A percentile compares a stretch with the other conserved stretches of the same genome.
Conservation (phyloP, 1,140 invertebrate genomes). For the Pogonognathellus flavescens region DNA sequence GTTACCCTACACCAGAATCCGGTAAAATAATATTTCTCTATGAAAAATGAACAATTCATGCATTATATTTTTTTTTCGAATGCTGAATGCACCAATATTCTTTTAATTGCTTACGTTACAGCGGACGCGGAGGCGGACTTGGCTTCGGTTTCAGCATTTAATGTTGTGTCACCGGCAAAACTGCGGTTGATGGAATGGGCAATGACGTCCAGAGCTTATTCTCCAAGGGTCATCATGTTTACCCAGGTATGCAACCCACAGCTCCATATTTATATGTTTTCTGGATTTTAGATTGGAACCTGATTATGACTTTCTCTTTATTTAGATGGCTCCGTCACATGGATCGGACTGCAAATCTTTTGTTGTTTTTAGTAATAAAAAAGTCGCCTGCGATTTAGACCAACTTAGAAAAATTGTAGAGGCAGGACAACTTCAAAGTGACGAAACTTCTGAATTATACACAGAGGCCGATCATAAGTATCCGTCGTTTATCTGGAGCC, state of each 20-base stretch:
- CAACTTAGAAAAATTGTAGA: slow-evolving; percentile 53
- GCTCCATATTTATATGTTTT: too few relatives aligned
- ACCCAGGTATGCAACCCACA: too few relatives aligned
- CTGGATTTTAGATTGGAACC: not conserved
- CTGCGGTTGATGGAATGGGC: slow-evolving; percentile 65
- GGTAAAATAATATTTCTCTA: slow-evolving; percentile 6
- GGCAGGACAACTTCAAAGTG: slow-evolving; percentile 6
- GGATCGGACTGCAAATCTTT: slow-evolving; percentile 52
- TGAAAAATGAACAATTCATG: not conserved
- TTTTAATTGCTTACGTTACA: slow-evolving; percentile 8
- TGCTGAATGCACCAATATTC: not conserved
- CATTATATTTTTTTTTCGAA: not conserved
- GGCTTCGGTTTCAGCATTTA: slow-evolving; percentile 62
- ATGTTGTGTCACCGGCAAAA: slow-evolving; percentile 61
- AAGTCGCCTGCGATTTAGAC: slow-evolving; percentile 51
- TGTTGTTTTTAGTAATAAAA: slow-evolving; percentile 56
- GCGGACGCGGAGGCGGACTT: slow-evolving; percentile 60
- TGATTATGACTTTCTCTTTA: not conserved
- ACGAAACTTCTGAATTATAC: not conserved
- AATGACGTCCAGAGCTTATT: slow-evolving; percentile 63
- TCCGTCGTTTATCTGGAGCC: slow-evolving; percentile 62
- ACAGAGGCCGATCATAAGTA: slow-evolving; percentile 64
- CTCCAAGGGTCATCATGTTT: slow-evolving; percentile 63
- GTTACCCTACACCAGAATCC: slow-evolving; percentile 43
- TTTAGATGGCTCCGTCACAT: slow-evolving; percentile 31